Conservation (phyloP, 2,888 invertebrate genomes). For the Drosophila formosana region DNA sequence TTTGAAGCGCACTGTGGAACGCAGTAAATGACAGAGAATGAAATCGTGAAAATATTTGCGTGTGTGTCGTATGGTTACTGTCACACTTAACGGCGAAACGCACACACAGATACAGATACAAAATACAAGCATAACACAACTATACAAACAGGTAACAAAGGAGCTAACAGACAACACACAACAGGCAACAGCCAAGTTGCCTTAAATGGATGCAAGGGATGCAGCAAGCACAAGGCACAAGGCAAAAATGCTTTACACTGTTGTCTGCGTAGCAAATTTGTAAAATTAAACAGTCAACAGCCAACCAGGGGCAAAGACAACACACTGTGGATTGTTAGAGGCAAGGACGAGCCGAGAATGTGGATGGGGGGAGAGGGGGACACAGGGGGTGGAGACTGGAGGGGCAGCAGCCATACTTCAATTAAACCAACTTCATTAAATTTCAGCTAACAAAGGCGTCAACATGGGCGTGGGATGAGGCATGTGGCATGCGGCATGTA, state of each 20-base stretch:
- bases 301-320: conserved; percentile 41
- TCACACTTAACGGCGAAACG: conserved; percentile 71
- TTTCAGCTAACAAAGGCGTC: conserved; percentile 80
- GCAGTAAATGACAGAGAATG: conserved; percentile 84
- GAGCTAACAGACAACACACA: conserved; percentile 6
- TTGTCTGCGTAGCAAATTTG: conserved; percentile 80
- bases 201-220: conserved; percentile 69
- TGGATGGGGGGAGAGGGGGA: background rate
- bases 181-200: conserved; percentile 36
- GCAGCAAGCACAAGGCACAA: conserved; percentile 24
- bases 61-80: conserved; percentile 83
- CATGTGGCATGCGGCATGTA: conserved; percentile 8
- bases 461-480: conserved; percentile 50
- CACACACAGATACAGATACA: conserved; percentile 34
- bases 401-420: conserved; percentile 74
- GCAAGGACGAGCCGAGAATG: conserved; percentile 3
- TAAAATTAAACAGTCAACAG: conserved; percentile 81
- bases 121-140: conserved; percentile 2
- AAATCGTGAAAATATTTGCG: conserved; percentile 85
- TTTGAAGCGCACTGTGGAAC: conserved; percentile 84
- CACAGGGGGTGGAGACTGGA: background rate
- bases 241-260: conserved; percentile 64
- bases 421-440: conserved; percentile 81
- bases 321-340: conserved; percentile 31
- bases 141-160: conserved; percentile 25